Conservation (phyloP, 2,113 vertebrate genomes). For the Prolemur simus region DNA sequence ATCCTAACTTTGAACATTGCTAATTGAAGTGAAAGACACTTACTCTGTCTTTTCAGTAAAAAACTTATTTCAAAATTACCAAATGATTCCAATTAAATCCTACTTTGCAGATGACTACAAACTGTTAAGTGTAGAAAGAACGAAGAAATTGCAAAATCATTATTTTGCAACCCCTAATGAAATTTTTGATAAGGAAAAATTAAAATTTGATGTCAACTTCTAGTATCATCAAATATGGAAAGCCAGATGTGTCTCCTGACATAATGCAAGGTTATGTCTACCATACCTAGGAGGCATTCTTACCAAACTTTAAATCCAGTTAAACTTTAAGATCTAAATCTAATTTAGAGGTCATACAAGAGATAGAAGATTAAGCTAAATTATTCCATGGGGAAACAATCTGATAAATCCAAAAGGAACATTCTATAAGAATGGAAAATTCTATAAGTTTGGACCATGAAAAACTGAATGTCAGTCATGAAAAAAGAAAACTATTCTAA, state of each 20-base stretch:
- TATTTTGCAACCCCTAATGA: neutral
- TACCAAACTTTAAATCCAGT: neutral
- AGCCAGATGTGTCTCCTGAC: neutral
- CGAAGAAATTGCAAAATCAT: neutral
- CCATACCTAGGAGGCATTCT: neutral
- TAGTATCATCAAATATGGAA: no score
- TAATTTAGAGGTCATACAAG: neutral
- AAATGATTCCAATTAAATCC: neutral
- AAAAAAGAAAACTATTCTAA: slow-evolving; percentile 9
- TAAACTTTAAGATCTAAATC: neutral
- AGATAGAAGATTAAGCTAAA: neutral
- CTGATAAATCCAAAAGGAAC: neutral
- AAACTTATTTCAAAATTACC: slow-evolving; percentile 22
- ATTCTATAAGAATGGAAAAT: neutral
- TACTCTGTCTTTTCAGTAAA: neutral
- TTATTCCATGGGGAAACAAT: neutral
- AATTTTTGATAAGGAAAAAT: neutral
- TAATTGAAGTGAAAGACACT: neutral
- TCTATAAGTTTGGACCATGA: neutral
- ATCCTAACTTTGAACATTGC: neutral
- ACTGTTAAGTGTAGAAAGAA: neutral
- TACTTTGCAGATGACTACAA: neutral
- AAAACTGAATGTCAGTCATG: neutral
- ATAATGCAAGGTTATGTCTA: neutral
- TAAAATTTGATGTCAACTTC: neutral